These are phyloP conservation scores for Acanthaster planci DNA, from an alignment of 35 echinoderm and acorn worm species.

Conservation along the genomic window DNA sequence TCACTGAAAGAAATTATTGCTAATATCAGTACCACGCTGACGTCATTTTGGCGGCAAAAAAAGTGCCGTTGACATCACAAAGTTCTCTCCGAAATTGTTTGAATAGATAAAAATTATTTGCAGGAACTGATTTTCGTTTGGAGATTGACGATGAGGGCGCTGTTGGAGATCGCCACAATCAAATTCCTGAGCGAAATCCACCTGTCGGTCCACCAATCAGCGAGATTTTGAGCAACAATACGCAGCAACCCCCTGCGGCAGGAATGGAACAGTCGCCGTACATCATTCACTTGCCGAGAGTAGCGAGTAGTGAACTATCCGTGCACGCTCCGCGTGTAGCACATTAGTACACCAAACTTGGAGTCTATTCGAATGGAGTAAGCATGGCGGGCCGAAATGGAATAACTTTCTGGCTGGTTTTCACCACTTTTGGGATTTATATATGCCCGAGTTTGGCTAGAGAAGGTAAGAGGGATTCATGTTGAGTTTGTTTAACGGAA, in stretches of 20 bases:
- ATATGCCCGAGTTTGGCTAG: slow-evolving; percentile 4
- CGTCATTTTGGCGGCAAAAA: too few relatives aligned
- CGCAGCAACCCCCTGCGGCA: neutral
- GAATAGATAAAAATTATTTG: too few relatives aligned
- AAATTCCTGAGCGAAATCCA: neutral
- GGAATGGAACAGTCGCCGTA: slow-evolving; percentile 13
- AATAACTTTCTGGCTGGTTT: slow-evolving; percentile 21
- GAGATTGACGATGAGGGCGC: neutral
- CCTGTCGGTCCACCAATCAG: slow-evolving; percentile 18
- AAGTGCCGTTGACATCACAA: too few relatives aligned
- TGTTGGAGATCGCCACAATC: neutral
- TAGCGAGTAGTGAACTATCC: neutral
- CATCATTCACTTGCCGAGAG: neutral
- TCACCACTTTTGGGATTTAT: slow-evolving; percentile 20
- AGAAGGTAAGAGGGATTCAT: slow-evolving; percentile 15
- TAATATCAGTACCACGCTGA: too few relatives aligned
- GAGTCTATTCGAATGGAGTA: slow-evolving; percentile 15
- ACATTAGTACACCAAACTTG: slow-evolving; percentile 10
- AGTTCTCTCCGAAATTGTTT: too few relatives aligned
- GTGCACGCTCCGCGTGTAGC: neutral
- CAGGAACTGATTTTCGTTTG: too few relatives aligned
- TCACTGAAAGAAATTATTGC: too few relatives aligned
- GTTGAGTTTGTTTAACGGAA: slow-evolving; percentile 6
- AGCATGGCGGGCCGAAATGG: slow-evolving; percentile 11
- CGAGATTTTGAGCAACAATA: neutral